These are phyloP conservation scores for Ostrea edulis DNA, from an alignment of 1,140 invertebrate genomes.

Conservation along the genomic window DNA sequence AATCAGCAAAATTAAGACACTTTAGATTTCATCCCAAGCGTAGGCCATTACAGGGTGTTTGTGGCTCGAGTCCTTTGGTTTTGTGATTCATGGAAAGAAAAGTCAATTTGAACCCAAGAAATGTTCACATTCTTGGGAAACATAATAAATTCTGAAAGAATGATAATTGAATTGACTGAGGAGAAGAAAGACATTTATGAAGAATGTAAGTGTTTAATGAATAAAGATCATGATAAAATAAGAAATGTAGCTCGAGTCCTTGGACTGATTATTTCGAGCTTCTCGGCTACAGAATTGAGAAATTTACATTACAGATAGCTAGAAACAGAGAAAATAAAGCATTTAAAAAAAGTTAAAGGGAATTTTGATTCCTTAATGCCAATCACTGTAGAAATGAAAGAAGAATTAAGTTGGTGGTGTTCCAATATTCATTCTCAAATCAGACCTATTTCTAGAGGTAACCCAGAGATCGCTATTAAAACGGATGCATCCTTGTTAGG, in stretches of 20 bases:
- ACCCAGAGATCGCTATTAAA: conserved; percentile 9
- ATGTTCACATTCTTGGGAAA: background rate
- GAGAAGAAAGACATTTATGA: conserved; percentile 19
- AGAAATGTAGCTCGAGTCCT: conserved; percentile 43
- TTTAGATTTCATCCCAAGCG: no score
- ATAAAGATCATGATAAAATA: conserved; percentile 41
- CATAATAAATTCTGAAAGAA: conserved; percentile 45
- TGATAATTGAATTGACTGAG: no score
- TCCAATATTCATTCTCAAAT: conserved; percentile 44
- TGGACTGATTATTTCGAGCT: conserved; percentile 53
- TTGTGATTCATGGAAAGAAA: conserved; percentile 50
- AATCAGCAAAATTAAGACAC: no score
- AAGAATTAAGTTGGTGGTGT: conserved; percentile 48
- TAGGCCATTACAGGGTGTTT: no score
- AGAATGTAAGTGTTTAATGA: conserved; percentile 42
- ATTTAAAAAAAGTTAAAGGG: conserved; percentile 42
- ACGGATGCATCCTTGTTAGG: conserved; percentile 39
- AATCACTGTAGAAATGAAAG: conserved; percentile 34
- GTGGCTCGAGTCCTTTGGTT: no score
- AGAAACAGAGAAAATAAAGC: conserved; percentile 46
- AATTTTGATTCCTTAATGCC: conserved; percentile 49
- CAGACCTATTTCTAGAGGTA: conserved; percentile 39
- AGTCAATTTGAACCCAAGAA: background rate
- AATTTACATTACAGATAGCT: conserved; percentile 40
- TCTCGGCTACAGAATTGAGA: conserved; percentile 45